Percentiles rank a stretch among this genome's conserved stretches.
Conservation (phyloP, 1,140 invertebrate species). For the Augochlora pura region DNA sequence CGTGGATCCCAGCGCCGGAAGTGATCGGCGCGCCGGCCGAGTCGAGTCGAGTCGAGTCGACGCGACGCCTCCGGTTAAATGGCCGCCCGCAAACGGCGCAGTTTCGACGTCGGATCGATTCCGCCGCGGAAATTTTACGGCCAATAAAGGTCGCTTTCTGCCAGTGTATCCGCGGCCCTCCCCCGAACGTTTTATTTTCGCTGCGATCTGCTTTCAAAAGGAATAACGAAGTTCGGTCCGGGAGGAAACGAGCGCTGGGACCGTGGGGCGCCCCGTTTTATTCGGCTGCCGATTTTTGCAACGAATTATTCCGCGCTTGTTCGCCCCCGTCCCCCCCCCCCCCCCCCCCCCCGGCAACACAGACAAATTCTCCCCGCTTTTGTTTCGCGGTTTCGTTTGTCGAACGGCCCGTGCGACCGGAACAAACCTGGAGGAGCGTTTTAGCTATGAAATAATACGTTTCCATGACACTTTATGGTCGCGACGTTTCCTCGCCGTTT, state of each 20-base stretch:
- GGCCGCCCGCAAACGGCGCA: not conserved
- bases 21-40: not conserved
- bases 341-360: not conserved
- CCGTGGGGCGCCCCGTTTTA: not conserved
- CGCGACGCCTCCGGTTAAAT: not conserved
- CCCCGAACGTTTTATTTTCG: not conserved
- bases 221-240: slow-evolving; percentile 1
- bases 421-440: too few relatives aligned
- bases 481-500: too few relatives aligned
- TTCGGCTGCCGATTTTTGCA: not conserved
- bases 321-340: too few relatives aligned
- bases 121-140: slow-evolving; percentile 8
- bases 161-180: too few relatives aligned
- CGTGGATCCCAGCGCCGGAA: not conserved
- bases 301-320: not conserved
- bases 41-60: too few relatives aligned
- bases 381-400: not conserved
- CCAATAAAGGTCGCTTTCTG: not conserved
- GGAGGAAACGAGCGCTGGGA: not conserved
- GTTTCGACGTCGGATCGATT: slow-evolving; percentile 5
- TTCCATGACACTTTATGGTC: too few relatives aligned
- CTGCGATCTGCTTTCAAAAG: slow-evolving; percentile 1
- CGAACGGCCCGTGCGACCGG: too few relatives aligned
- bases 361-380: not conserved
- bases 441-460: too few relatives aligned